Evolutionary conservation across 2,113 vertebrate species (phyloP), one percentile per base, ranked within the genome.

Genomic region (Sebastes fasciatus): DNA sequence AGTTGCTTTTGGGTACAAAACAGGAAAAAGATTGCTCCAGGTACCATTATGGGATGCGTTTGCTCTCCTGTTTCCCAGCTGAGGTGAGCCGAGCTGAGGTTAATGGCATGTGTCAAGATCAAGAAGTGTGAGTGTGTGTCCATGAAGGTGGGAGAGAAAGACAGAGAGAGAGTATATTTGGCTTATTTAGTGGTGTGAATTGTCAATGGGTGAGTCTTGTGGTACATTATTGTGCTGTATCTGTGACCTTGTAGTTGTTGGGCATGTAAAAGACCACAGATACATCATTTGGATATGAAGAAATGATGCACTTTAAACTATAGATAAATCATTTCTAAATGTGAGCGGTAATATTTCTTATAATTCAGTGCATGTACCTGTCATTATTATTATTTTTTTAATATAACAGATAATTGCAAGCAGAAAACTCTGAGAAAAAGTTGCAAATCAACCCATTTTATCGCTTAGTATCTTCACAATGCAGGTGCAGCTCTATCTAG

Each of bases 1-100:
- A 87, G 86, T 84, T 90, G 82, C 88, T 89, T 91, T 91, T 89
- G 86, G 82, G 78, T 79, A 74, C 55, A 88, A 86, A 89, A 91
- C 55, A 72, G 63, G 62, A 48, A 74, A 72, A 86, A 75, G 80
- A 88, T 77, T 72, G 74, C 79, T 80, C 54, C 54, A 13, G 63
- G 63, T 80, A 81, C 64, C 49, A 81, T 86, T 86, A 89, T 79
- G 74, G 74, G 79, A 91, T 82, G 85, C 49, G 4, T 90, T 87
- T 82, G 82, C 69, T 85, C 62, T 87, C 64, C 70, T 79, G 79
- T 80, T 88, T 87, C 75, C 63, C 51, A 73, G 76, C 67, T 88
- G 79, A 86, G 78, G 66, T 81, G 79, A 91, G 83, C 67, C 67
- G 40, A 74, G 88, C 72, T 82, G 86, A 87, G 83, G 88, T 84